Evolutionary conservation across 2,888 invertebrate species (phyloP), one percentile per base, ranked within the genome.

Genomic region (Scaptomyza tumidula): DNA sequence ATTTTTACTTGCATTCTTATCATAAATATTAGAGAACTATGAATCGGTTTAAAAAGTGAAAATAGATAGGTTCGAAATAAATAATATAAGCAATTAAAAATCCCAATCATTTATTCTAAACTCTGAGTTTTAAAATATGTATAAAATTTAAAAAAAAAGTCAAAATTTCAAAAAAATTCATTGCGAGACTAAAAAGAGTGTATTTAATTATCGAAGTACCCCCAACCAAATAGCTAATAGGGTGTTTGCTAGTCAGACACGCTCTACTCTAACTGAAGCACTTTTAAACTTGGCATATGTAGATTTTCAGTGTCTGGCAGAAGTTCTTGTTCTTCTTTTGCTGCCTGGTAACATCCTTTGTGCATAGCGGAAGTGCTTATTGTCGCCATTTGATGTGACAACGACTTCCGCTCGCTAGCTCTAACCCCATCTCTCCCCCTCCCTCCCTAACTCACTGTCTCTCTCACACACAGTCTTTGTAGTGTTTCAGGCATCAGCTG

Each of bases 361-460:
- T 69, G 60, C 57, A 41, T 58, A 53, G 59, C 80, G 84, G 84
- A 85, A 84, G 87, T 81, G 86, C 78, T 86, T 73, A 73, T 88
- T 85, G 84, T 88, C 85, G 78, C 82, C 89, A 85, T 89, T 78
- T 87, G 89, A 89, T 78, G 84, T 81, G 86, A 75, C 85, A 88
- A 89, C 82, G 82, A 88, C 89, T 85, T 85, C 84, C 89, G 78
- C 49, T 52, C 24, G 35, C 35, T 27, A 24, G 24, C 52, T 27
- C 27, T 52, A 11, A 7, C 29, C 5, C 27, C 27, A 24, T 24
- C 24, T 24, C 24, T 35, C 5, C 9, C 35, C 27, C 13, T n/a
- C 3, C 9, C 35, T 27, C 13, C 11, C 16, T 16, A 1, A 1
- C 19, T 10, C 33, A 19, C 35, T 3, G 6, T 19, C 48, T 13